These are phyloP conservation scores for Psettodes erumei DNA, from an alignment of 2,113 vertebrate species.

Conservation along the genomic window DNA sequence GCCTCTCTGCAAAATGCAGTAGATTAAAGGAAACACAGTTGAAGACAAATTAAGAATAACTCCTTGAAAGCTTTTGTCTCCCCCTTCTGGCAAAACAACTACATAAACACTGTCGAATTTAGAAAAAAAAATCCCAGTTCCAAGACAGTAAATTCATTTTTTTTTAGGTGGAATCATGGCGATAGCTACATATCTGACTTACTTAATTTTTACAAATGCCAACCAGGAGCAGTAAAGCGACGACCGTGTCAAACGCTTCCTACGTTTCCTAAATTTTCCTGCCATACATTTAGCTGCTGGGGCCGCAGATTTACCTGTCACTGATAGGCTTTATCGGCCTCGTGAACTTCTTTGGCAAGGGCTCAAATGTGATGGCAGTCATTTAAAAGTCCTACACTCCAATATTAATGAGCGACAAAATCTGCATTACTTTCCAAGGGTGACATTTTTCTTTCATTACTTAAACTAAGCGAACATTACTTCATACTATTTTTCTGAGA, in stretches of 20 bases:
- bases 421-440: not conserved
- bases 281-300: not conserved
- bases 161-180: too few relatives aligned
- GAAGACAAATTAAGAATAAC: not conserved
- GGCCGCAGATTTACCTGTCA: not conserved
- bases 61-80: too few relatives aligned
- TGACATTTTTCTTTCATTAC: not conserved
- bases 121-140: too few relatives aligned
- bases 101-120: too few relatives aligned
- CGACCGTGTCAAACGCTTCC: not conserved
- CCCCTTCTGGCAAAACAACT: too few relatives aligned
- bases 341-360: not conserved
- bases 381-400: not conserved
- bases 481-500: constrained; percentile 19
- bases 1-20: not conserved
- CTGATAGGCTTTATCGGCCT: not conserved
- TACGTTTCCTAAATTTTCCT: not conserved
- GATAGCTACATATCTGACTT: too few relatives aligned
- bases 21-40: not conserved
- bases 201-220: too few relatives aligned
- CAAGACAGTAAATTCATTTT: too few relatives aligned
- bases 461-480: constrained; percentile 35
- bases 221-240: not conserved
- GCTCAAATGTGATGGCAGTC: not conserved
- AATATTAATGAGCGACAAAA: not conserved